Percentiles rank a stretch among this genome's conserved stretches.
Conservation (phyloP, 2,888 invertebrate genomes). For the Neocrepidodera transversa region DNA sequence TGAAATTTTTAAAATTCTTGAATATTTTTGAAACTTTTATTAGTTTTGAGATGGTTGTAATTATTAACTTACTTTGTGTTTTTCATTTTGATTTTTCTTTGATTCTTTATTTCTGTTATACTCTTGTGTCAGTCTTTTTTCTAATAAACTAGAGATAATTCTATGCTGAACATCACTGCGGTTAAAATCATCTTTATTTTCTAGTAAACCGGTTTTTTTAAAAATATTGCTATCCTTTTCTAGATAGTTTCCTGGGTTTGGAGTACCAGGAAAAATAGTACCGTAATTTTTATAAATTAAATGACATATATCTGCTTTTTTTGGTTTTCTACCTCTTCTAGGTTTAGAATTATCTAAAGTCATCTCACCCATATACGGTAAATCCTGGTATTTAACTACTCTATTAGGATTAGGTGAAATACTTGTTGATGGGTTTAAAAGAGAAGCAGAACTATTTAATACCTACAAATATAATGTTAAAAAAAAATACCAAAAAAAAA, state of each 20-base stretch:
- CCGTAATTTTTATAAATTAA: slow-evolving; percentile 92
- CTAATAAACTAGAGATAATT: slow-evolving; percentile 73
- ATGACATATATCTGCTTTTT: slow-evolving; percentile 91
- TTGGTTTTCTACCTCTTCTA: slow-evolving; percentile 85
- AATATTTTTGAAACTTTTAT: too few species aligned
- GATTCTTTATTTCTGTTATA: slow-evolving; percentile 61
- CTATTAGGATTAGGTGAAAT: slow-evolving; percentile 46
- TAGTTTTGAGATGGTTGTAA: too few species aligned
- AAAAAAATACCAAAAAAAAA: neutral
- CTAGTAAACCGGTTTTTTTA: slow-evolving; percentile 42
- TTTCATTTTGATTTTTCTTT: slow-evolving; percentile 17
- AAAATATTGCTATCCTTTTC: slow-evolving; percentile 56
- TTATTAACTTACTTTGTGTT: slow-evolving; percentile 27
- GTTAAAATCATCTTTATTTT: slow-evolving; percentile 46
- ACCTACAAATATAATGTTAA: slow-evolving; percentile 19
- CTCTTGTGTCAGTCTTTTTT: slow-evolving; percentile 74
- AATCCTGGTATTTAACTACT: slow-evolving; percentile 78
- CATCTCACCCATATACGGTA: slow-evolving; percentile 93
- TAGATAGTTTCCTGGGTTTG: slow-evolving; percentile 63
- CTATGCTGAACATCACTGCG: slow-evolving; percentile 73
- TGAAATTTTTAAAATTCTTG: too few species aligned
- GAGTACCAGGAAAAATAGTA: slow-evolving; percentile 81
- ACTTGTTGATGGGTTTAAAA: slow-evolving; percentile 9
- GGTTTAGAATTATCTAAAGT: slow-evolving; percentile 88
- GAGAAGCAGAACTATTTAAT: slow-evolving; percentile 8